phyloP scores from a whole-genome alignment of 2,113 vertebrate species.

The Macroglossus sobrinus region DNA sequence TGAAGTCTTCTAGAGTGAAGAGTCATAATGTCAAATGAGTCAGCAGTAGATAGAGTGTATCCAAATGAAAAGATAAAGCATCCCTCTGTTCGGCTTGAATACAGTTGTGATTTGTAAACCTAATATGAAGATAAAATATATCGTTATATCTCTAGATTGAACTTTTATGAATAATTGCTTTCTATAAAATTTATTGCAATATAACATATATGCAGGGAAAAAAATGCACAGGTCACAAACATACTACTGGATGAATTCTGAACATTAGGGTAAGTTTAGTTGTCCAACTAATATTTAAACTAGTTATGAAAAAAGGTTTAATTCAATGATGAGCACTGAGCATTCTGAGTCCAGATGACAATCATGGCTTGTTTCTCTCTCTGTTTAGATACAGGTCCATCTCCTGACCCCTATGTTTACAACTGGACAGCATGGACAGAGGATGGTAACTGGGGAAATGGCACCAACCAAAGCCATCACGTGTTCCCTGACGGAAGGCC shows the following conservation, averaged over 20 bases:
- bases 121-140: background rate
- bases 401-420: conserved; percentile 82
- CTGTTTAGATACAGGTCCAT: background rate
- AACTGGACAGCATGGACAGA: conserved; percentile 92
- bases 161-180: conserved; percentile 3
- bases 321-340: background rate
- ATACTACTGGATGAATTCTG: background rate
- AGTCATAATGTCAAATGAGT: background rate
- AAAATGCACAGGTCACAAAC: background rate
- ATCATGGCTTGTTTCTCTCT: background rate
- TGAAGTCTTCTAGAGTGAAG: background rate
- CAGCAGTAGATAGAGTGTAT: background rate
- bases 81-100: background rate
- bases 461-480: conserved; percentile 72
- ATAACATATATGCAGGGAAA: background rate
- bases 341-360: background rate
- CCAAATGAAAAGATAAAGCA: background rate
- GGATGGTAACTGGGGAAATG: conserved; percentile 84
- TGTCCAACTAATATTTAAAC: background rate
- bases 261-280: background rate
- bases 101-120: background rate
- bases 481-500: conserved; percentile 92
- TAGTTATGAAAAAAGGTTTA: background rate
- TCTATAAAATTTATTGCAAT: background rate
- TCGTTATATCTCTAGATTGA: background rate